Base-by-base conservation (phyloP, 2,888 invertebrate species). In the Chloroclystis v-ata region DNA sequence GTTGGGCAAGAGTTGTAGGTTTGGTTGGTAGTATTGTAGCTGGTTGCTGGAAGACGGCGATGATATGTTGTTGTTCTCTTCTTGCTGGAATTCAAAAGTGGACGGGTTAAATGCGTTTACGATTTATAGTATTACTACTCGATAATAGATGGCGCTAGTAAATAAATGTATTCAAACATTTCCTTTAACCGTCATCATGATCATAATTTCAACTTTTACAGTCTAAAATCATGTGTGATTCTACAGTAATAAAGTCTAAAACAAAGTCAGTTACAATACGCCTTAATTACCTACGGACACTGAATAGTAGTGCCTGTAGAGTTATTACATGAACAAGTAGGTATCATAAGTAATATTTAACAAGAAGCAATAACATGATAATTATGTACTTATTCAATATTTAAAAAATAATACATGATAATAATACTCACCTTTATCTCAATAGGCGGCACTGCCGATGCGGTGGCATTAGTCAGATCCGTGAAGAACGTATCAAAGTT, bases 401-500 rank as follows among this genome's bases (percentile, higher is more conserved):
- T 16, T 33, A 5, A n/a, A 4, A 6, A 10, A 8, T 33, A 6
- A n/a, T 10, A 14, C 0, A 2, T 1, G 4, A 16, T 10, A 32
- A 4, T 25, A 16, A 29, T 8, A 6, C 75, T 72, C 73, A 93
- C 93, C 90, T 93, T 93, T 67, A 93, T 93, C 74, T 93, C 93
- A 60, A 92, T 73, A 53, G 83, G 85, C 40, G 85, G 86, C 44
- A 73, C 82, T 38, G 69, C 64, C 54, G 94, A 92, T 61, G 95
- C 95, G 40, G 84, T 85, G 26, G 91, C 89, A 56, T 90, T 90
- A 37, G 93, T 93, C 66, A 95, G 89, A 75, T 95, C 94, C 50
- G 93, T 92, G 63, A 95, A 90, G 69, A 95, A 91, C 60, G 92
- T 94, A 69, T 97, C 96, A 61, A 97, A 91, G 76, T 90, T 90